These are phyloP conservation scores for Noctua fimbriata DNA, from an alignment of 2,888 invertebrate genomes.

Conservation along the genomic window DNA sequence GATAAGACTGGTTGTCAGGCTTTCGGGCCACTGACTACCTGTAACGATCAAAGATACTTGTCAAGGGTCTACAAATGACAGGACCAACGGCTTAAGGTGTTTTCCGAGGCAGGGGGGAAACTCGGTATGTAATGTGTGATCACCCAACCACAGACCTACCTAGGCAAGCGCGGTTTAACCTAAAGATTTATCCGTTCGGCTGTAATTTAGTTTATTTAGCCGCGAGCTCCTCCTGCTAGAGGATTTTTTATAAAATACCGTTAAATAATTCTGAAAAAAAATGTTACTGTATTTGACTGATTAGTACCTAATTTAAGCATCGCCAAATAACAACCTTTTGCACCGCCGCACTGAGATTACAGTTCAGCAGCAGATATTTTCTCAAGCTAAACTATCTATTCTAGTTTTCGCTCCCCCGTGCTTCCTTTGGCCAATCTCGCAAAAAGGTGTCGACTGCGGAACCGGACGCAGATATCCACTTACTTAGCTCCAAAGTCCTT, in stretches of 20 bases:
- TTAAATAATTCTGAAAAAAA: background rate
- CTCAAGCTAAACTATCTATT: conserved; percentile 27
- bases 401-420: conserved; percentile 22
- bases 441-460: conserved; percentile 54
- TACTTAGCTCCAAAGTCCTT: conserved; percentile 53
- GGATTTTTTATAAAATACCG: background rate
- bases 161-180: too few species aligned
- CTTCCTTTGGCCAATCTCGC: conserved; percentile 47
- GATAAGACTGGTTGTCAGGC: too few species aligned
- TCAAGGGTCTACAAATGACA: too few species aligned
- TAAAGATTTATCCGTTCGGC: too few species aligned
- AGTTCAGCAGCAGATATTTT: conserved; percentile 12
- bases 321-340: background rate
- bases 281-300: background rate
- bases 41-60: too few species aligned
- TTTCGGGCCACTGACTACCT: too few species aligned
- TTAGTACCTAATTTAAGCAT: background rate
- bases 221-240: too few species aligned
- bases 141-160: too few species aligned
- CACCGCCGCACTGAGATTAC: background rate
- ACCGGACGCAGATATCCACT: conserved; percentile 53
- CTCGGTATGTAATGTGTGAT: too few species aligned
- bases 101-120: too few species aligned
- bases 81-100: too few species aligned
- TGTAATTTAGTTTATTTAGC: too few species aligned